These are phyloP conservation scores for Bombus haemorrhoidalis DNA, from an alignment of 1,140 invertebrate genomes.

Conservation along the genomic window DNA sequence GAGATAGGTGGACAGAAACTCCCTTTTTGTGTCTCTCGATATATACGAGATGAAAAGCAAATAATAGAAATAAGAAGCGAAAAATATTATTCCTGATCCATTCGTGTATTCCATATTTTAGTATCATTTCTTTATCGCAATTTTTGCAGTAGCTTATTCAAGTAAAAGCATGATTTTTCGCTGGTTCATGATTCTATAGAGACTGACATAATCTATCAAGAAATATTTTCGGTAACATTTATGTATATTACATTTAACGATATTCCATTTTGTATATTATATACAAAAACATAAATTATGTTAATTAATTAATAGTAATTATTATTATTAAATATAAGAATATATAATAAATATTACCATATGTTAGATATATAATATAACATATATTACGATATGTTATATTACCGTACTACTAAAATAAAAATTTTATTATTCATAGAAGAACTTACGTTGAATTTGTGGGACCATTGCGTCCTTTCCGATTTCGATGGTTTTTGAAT, in stretches of 20 bases:
- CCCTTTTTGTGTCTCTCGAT: not conserved
- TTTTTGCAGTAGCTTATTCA: not conserved
- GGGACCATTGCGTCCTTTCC: too few relatives aligned
- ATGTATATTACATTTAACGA: not conserved
- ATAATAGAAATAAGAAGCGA: not conserved
- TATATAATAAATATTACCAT: too few relatives aligned
- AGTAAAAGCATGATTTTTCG: not conserved
- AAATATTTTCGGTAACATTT: not conserved
- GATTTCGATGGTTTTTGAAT: too few relatives aligned
- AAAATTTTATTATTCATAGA: too few relatives aligned
- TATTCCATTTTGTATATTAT: too few relatives aligned
- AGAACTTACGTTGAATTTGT: too few relatives aligned
- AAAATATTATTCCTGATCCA: not conserved
- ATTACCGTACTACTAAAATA: too few relatives aligned
- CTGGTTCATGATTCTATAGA: not conserved
- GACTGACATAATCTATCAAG: not conserved
- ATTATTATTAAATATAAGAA: too few relatives aligned
- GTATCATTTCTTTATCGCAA: not conserved
- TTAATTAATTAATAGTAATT: too few relatives aligned
- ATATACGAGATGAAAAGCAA: slow-evolving; percentile 14
- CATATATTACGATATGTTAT: too few relatives aligned
- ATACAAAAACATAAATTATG: too few relatives aligned
- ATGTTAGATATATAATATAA: too few relatives aligned
- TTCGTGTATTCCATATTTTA: not conserved
- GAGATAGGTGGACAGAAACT: not conserved